phyloP scores from a whole-genome alignment of 2,888 invertebrate genomes.

The Melanostoma mellinum region DNA sequence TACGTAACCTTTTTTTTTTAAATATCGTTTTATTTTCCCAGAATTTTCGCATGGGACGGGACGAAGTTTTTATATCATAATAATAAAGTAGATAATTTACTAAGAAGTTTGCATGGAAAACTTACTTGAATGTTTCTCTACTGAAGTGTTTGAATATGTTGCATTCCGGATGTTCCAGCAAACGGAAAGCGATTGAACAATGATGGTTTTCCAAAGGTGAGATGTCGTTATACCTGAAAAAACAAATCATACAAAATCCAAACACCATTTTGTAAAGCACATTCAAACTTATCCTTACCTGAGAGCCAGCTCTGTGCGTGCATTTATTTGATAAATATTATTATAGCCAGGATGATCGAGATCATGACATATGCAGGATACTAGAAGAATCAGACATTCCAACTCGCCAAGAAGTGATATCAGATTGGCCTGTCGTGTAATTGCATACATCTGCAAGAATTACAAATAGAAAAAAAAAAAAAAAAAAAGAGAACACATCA shows the following conservation, averaged over 20 bases:
- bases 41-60: too few relatives aligned
- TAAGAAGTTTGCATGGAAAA: conserved; percentile 50
- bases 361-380: conserved; percentile 92
- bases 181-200: conserved; percentile 91
- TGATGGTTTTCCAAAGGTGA: conserved; percentile 94
- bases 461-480: neutral
- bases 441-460: conserved; percentile 88
- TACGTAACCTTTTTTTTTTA: too few relatives aligned
- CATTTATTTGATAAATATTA: conserved; percentile 92
- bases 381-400: conserved; percentile 89
- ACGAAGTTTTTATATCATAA: too few relatives aligned
- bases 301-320: conserved; percentile 90
- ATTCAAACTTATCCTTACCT: conserved; percentile 80
- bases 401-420: conserved; percentile 87
- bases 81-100: neutral
- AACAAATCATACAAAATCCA: neutral
- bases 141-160: conserved; percentile 89
- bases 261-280: neutral
- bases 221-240: conserved; percentile 88
- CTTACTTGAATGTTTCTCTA: conserved; percentile 84
- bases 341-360: conserved; percentile 90
- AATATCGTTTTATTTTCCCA: too few relatives aligned
- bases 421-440: conserved; percentile 88
- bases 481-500: neutral
- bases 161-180: conserved; percentile 90